Percentiles rank a stretch among this genome's conserved stretches.
phyloP scores from a whole-genome alignment of 2,113 vertebrate genomes.

The Sander vitreus region DNA sequence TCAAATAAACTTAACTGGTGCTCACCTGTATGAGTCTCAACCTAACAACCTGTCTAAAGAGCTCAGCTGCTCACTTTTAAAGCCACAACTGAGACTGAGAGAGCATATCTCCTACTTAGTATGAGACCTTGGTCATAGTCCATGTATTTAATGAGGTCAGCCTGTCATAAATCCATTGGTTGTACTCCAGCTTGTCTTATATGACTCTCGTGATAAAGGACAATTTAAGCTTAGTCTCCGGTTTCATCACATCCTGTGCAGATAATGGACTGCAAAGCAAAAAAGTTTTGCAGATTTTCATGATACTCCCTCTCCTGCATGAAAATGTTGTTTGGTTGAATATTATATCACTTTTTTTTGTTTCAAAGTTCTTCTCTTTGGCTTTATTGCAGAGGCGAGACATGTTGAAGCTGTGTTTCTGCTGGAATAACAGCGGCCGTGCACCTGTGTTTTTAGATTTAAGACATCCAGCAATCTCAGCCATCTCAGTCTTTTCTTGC shows the following conservation, averaged over 20 bases:
- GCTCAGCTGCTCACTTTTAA: constrained; percentile 35
- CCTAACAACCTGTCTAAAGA: not conserved
- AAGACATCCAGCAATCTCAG: not conserved
- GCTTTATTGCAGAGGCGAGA: not conserved
- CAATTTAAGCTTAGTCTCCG: constrained; percentile 2
- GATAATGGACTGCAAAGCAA: constrained; percentile 1
- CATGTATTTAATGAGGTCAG: constrained; percentile 19
- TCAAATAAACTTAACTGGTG: not conserved
- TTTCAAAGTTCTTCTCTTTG: not conserved
- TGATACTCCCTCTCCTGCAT: not conserved
- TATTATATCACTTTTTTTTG: not conserved
- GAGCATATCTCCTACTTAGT: constrained; percentile 20
- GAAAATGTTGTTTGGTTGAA: not conserved
- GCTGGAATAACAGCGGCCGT: not conserved
- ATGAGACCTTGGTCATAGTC: constrained; percentile 50
- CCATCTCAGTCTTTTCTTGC: not conserved
- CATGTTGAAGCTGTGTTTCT: not conserved
- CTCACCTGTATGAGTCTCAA: constrained; percentile 54
- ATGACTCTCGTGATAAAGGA: constrained; percentile 54
- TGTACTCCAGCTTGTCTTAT: constrained; percentile 29
- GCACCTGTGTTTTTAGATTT: not conserved
- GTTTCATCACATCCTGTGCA: constrained; percentile 47
- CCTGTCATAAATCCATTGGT: constrained; percentile 54
- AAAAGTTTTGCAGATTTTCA: not conserved
- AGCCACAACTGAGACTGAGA: constrained; percentile 18